phyloP scores from a whole-genome alignment of 2,113 vertebrate genomes.

The Gadus macrocephalus region DNA sequence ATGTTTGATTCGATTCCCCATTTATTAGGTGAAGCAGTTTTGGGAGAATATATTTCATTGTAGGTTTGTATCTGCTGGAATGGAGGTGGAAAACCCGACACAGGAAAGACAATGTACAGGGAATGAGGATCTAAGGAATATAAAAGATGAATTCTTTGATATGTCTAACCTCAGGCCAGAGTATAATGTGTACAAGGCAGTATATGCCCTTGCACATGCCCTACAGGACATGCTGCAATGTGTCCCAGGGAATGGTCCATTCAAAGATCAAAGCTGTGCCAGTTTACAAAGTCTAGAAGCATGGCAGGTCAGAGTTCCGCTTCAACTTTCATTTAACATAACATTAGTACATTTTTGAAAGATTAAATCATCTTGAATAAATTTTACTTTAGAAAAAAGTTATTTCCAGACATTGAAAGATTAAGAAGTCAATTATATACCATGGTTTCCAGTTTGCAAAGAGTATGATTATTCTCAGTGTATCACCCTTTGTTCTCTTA shows the following conservation, averaged over 20 bases:
- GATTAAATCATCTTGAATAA: too few species aligned
- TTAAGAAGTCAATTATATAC: neutral
- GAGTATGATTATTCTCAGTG: neutral
- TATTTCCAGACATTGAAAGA: neutral
- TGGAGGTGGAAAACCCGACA: constrained; percentile 63
- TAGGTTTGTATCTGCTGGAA: constrained; percentile 39
- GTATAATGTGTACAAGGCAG: constrained; percentile 72
- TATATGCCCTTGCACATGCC: constrained; percentile 67
- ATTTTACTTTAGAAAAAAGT: neutral
- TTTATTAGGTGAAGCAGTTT: constrained; percentile 37
- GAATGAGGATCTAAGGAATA: constrained; percentile 49
- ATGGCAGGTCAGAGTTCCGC: constrained; percentile 60
- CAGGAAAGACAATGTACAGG: constrained; percentile 57
- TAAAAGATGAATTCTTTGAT: constrained; percentile 46
- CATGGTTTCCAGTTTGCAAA: neutral
- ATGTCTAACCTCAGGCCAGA: constrained; percentile 56
- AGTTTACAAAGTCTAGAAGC: constrained; percentile 54
- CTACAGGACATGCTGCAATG: constrained; percentile 60
- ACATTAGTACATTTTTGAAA: too few species aligned
- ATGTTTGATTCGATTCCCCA: neutral
- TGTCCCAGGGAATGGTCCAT: constrained; percentile 60
- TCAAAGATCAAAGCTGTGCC: constrained; percentile 55
- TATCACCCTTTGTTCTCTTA: neutral
- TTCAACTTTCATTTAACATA: too few species aligned
- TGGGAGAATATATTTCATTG: constrained; percentile 50